These are phyloP conservation scores for Nezara viridula DNA, from an alignment of 2,888 invertebrate genomes.

Conservation along the genomic window DNA sequence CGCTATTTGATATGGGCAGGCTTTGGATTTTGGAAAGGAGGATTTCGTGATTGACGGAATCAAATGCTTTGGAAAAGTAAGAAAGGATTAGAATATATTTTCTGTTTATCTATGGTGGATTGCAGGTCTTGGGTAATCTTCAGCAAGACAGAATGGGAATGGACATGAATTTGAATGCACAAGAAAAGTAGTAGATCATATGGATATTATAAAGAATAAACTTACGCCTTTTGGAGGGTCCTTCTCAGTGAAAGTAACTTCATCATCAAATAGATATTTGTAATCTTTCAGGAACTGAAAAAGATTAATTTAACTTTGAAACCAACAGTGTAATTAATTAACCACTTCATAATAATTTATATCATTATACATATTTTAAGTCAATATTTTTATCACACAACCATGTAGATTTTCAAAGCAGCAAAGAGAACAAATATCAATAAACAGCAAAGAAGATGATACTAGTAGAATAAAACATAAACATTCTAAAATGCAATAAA, in stretches of 20 bases:
- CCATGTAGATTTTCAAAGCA: neutral
- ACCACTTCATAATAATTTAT: neutral
- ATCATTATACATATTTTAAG: too few species aligned
- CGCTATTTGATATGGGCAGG: too few species aligned
- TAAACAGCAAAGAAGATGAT: neutral
- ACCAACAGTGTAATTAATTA: neutral
- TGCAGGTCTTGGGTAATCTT: too few species aligned
- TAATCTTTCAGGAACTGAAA: conserved; percentile 33
- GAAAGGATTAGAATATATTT: too few species aligned
- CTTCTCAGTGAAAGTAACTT: neutral
- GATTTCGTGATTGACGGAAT: too few species aligned
- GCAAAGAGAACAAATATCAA: neutral
- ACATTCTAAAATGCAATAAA: neutral
- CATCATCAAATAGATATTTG: neutral
- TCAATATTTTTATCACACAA: neutral
- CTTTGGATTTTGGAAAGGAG: too few species aligned
- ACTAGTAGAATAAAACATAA: neutral
- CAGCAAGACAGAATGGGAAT: too few species aligned
- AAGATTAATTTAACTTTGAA: neutral
- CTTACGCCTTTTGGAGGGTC: neutral
- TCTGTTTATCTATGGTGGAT: too few species aligned
- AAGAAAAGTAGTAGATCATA: neutral
- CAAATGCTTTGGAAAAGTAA: too few species aligned
- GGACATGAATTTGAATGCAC: too few species aligned
- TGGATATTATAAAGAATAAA: neutral